Evolutionary conservation across 2,888 invertebrate species (phyloP).

Genomic region (Galerucella pusilla): DNA sequence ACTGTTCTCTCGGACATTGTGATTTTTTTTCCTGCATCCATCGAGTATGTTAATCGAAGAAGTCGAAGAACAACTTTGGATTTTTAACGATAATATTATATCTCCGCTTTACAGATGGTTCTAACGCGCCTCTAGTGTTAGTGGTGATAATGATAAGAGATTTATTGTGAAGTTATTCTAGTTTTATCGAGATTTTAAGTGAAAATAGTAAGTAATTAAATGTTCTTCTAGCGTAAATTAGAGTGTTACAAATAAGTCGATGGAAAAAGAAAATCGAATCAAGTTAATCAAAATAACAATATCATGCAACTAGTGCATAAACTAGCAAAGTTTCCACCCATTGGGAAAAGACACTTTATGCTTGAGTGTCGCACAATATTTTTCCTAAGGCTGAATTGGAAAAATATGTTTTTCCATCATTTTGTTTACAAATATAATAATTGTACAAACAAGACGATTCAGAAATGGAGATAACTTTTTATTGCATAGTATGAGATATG

Average conservation of each 20-base stretch:
- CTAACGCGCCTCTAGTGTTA: slow-evolving; percentile 5
- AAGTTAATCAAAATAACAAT: too few species aligned
- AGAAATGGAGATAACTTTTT: too few species aligned
- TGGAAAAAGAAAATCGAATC: too few species aligned
- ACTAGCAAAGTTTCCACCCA: too few species aligned
- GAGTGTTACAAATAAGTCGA: neutral
- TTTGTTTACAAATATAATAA: too few species aligned
- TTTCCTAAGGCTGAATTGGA: too few species aligned
- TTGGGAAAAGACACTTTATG: too few species aligned
- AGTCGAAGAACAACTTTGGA: slow-evolving; percentile 25
- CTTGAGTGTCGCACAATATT: too few species aligned
- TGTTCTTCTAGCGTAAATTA: neutral
- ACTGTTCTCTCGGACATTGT: slow-evolving; percentile 32
- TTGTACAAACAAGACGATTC: too few species aligned
- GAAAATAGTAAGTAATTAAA: slow-evolving; percentile 7
- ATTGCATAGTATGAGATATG: too few species aligned
- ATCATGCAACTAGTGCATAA: too few species aligned
- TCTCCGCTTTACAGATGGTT: slow-evolving; percentile 9
- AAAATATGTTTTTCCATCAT: too few species aligned
- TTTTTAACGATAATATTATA: slow-evolving; percentile 6
- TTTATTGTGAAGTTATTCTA: slow-evolving; percentile 15
- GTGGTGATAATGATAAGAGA: slow-evolving; percentile 1
- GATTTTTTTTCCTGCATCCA: slow-evolving; percentile 10
- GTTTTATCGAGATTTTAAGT: slow-evolving; percentile 1
- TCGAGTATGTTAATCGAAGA: slow-evolving; percentile 22